A percentile compares a stretch with the other conserved stretches of the same genome.
Conservation (phyloP, 2,888 invertebrate genomes). For the Steinernema carpocapsae region DNA sequence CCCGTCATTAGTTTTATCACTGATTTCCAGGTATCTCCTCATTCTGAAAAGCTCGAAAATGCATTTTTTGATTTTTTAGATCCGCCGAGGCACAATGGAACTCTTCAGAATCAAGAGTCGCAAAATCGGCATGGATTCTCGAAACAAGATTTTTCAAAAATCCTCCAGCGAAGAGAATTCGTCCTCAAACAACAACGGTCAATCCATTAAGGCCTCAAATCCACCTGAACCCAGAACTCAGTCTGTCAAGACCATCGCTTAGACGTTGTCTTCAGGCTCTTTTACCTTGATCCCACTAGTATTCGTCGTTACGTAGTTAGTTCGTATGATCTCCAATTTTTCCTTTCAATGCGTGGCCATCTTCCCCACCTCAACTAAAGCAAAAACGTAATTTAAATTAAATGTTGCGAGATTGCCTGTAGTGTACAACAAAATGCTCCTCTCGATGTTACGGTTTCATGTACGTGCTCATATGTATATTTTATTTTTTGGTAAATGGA, state of each 20-base stretch:
- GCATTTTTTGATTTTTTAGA: too few relatives aligned
- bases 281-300: neutral
- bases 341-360: constrained; percentile 24
- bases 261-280: too few relatives aligned
- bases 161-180: constrained; percentile 18
- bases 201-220: neutral
- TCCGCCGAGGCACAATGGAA: constrained; percentile 46
- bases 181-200: neutral
- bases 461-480: too few relatives aligned
- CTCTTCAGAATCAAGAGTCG: constrained; percentile 41
- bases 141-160: constrained; percentile 18
- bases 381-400: constrained; percentile 26
- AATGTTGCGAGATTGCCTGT: constrained; percentile 17
- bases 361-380: constrained; percentile 26
- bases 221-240: neutral
- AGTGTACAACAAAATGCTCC: constrained; percentile 13
- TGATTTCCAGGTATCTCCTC: constrained; percentile 55
- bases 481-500: too few relatives aligned
- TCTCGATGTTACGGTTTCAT: too few relatives aligned
- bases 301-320: neutral
- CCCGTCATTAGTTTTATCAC: constrained; percentile 63
- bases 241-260: constrained; percentile 16
- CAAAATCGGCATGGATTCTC: constrained; percentile 37
- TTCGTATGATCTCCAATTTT: constrained; percentile 22
- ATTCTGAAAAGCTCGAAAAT: neutral